These are phyloP conservation scores for Tichodroma muraria DNA, from an alignment of 2,113 vertebrate species.

Conservation along the genomic window DNA sequence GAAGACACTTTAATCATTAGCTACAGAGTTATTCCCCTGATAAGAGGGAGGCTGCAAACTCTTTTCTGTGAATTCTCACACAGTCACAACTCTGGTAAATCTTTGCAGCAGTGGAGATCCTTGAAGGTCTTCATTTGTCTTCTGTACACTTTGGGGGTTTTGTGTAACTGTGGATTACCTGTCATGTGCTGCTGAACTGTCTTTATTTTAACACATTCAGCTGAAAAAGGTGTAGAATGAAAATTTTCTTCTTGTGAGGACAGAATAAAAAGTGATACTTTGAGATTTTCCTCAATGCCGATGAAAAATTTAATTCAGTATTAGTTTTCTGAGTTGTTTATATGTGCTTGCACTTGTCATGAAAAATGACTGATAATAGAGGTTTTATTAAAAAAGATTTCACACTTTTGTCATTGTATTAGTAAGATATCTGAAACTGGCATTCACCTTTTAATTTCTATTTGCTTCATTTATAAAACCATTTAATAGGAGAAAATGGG, in stretches of 20 bases:
- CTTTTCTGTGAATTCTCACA: not conserved
- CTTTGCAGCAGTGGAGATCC: not conserved
- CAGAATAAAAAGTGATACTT: not conserved
- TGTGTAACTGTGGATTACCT: not conserved
- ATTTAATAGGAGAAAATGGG: not conserved
- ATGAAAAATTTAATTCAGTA: not conserved
- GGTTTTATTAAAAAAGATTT: not conserved
- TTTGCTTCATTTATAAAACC: not conserved
- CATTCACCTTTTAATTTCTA: constrained; percentile 6
- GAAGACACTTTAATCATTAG: not conserved
- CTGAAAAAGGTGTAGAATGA: not conserved
- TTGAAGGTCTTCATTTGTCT: not conserved
- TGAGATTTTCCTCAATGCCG: not conserved
- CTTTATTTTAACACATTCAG: not conserved
- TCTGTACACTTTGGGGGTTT: not conserved
- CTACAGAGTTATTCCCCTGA: not conserved
- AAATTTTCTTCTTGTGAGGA: not conserved
- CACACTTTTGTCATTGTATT: not conserved
- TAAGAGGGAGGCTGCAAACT: not conserved
- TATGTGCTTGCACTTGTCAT: not conserved
- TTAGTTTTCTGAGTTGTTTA: constrained; percentile 6
- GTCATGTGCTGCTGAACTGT: not conserved
- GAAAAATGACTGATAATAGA: not conserved
- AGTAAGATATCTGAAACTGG: not conserved
- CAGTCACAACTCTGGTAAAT: not conserved